Base-by-base conservation (phyloP, 2,888 invertebrate species). In the Chelonus formosanus region DNA sequence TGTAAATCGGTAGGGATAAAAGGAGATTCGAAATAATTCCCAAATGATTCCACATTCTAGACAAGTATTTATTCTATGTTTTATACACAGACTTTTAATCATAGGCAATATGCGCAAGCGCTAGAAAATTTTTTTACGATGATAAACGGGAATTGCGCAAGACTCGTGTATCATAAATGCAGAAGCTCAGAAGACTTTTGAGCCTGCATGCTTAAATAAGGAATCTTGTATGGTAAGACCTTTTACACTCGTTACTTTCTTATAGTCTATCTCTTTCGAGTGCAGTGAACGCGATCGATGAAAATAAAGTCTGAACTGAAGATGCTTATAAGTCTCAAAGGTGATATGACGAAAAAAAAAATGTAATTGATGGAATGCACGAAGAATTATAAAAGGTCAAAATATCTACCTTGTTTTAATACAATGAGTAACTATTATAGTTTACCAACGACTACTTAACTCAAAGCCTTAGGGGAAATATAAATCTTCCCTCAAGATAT, bases 111-210 rank as follows among this genome's bases (percentile, higher is more conserved):
- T 40, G 40, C 40, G 40, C 40, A 40, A 40, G 40, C 40, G 40
- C 40, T 40, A 40, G 6, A 40, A 40, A 40, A 52, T 32, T 52
- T 52, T 52, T 52, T 52, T 52, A 31, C 52, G 34, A 8, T 52
- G 52, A 52, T 52, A 52, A 52, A 52, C 52, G 52, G 8, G 52
- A 52, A 52, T 52, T 52, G 52, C 52, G 52, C 52, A 34, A 31
- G 34, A 52, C 32, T 52, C 52, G 52, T 52, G 52, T 52, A 52
- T 52, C 52, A 52, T 34, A 32, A 52, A 34, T 52, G 34, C 31
- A 52, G 32, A 52, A 52, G 31, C 52, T 52, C 34, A 32, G 34
- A 52, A 52, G 52, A 52, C 52, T 52, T 52, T 52, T 52, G 31
- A 52, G 34, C 32, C 52, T 52, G 34, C 52, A 52, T 52, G 52